Base-by-base conservation (phyloP, 2,888 invertebrate species). In the Anodontia alba region DNA sequence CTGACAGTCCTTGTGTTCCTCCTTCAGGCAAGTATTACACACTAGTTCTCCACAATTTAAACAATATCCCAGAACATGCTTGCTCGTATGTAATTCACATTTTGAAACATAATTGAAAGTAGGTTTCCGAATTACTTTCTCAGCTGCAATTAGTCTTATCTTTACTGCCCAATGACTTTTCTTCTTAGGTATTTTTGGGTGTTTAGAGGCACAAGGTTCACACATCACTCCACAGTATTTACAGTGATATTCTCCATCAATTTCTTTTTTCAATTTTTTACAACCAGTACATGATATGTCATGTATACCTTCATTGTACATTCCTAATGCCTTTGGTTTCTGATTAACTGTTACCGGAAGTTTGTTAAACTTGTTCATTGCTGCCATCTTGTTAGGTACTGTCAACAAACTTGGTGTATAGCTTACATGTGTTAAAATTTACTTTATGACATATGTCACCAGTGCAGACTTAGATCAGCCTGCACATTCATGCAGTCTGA, bases 211-310 rank as follows among this genome's bases (percentile, higher is more conserved):
- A 72, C 84, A 84, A 10, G 79, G 79, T 36, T 84, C 84, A 66
- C 84, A 84, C 77, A 84, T 36, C 20, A 81, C 84, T 0, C 84
- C 84, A 66, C 84, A 84, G 29, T 62, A 72, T 42, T 76, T 78
- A 46, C 84, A 84, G 33, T 84, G 84, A 42, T 54, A 84, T 10
- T 76, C 42, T 17, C 81, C 84, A n/a, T 81, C 77, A 38, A 38
- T 12, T 17, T 46, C 31, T n/a, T 57, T 54, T n/a, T 76, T 73
- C 2, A 72, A 36, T 23, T 76, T 75, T 57, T 68, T 76, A 68
- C 81, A 81, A 31, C 36, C 7, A 8, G 46, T 36, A 70, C 81
- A 81, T 38, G 54, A 29, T 10, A 73, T 73, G 26, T 78, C 76
- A 66, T 49, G 73, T 29, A 81, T 42, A 38, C 78, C 70, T 51